Evolutionary conservation across 2,888 invertebrate species (phyloP).

Genomic region (Galerucella calmariensis): DNA sequence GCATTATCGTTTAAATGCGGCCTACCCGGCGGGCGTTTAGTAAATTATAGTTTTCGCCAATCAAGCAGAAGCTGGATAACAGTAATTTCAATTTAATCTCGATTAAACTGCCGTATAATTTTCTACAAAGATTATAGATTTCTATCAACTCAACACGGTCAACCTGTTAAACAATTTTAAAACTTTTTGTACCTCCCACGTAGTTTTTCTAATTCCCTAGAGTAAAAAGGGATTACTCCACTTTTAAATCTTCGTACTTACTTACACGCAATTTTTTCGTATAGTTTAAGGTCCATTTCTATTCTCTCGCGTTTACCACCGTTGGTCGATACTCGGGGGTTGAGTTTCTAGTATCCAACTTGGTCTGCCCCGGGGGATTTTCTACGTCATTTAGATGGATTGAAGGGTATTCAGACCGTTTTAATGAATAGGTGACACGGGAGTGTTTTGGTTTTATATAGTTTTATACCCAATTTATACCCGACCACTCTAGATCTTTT

Average conservation of each 20-base stretch:
- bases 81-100: neutral
- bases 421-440: slow-evolving; percentile 21
- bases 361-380: slow-evolving; percentile 10
- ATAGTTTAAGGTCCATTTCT: neutral
- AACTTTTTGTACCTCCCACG: too few species aligned
- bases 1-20: neutral
- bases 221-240: neutral
- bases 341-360: slow-evolving; percentile 3
- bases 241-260: neutral
- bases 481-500: neutral
- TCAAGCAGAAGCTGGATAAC: neutral
- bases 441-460: slow-evolving; percentile 10
- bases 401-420: slow-evolving; percentile 12
- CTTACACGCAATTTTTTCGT: neutral
- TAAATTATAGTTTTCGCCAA: neutral
- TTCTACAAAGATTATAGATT: neutral
- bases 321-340: slow-evolving; percentile 1
- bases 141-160: too few species aligned
- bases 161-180: too few species aligned
- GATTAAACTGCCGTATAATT: neutral
- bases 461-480: neutral
- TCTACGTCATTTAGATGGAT: slow-evolving; percentile 13
- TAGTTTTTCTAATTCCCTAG: neutral
- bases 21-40: neutral
- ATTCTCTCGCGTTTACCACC: neutral